Conservation (phyloP, 2,888 invertebrate species). For the Lottia gigantea region DNA sequence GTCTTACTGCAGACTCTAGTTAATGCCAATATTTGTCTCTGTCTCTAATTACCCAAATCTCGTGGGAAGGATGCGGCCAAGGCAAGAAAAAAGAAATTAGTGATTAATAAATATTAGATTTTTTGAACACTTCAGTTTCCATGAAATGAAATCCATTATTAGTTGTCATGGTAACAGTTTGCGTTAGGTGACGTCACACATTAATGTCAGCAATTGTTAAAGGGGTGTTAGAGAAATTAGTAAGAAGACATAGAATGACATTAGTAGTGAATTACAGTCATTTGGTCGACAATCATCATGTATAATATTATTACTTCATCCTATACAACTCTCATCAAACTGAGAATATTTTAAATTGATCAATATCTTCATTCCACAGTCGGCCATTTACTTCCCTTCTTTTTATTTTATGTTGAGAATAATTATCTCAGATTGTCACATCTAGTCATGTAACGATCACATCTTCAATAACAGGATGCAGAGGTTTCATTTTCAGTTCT, state of each 20-base stretch:
- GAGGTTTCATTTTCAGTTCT: too few relatives aligned
- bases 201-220: constrained; percentile 11
- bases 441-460: too few relatives aligned
- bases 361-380: too few relatives aligned
- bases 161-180: constrained; percentile 8
- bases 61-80: constrained; percentile 4
- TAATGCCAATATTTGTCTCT: constrained; percentile 11
- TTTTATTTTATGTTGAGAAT: too few relatives aligned
- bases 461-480: too few relatives aligned
- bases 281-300: constrained; percentile 9
- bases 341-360: too few relatives aligned
- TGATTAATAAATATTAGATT: constrained; percentile 11
- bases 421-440: too few relatives aligned
- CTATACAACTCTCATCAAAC: background rate
- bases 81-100: constrained; percentile 10
- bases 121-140: constrained; percentile 11
- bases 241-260: constrained; percentile 10
- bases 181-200: constrained; percentile 9
- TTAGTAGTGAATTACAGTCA: constrained; percentile 5
- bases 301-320: constrained; percentile 10
- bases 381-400: too few relatives aligned
- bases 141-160: constrained; percentile 8
- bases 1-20: constrained; percentile 9
- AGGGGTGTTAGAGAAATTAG: constrained; percentile 11
- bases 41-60: constrained; percentile 11